Base-by-base conservation (phyloP, 1,140 invertebrate species). In the Thaumetopoea pityocampa region DNA sequence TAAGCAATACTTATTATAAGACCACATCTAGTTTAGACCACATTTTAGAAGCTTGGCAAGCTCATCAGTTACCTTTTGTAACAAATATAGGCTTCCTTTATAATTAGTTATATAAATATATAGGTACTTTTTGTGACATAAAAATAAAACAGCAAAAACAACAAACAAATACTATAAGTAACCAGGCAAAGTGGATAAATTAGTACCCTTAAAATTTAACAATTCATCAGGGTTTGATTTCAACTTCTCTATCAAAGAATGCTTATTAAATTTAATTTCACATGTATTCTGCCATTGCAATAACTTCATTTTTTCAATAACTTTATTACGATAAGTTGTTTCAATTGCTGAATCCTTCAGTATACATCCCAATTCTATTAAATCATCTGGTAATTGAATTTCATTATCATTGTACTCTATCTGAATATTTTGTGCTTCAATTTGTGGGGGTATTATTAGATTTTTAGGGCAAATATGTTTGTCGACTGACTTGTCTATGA, bases 141-240 rank as follows among this genome's bases (percentile, higher is more conserved):
- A n/a, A n/a, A n/a, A n/a, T n/a, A n/a, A n/a, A n/a, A n/a, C n/a
- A n/a, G n/a, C n/a, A n/a, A n/a, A n/a, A n/a, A n/a, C n/a, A n/a
- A n/a, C n/a, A n/a, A n/a, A n/a, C n/a, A n/a, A n/a, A 32, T 32
- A 9, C 10, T 28, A 52, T 33, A 46, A 54, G 61, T 83, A 83
- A 10, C 79, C 79, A 8, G 51, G 41, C 27, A 83, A 38, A 11
- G 47, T 38, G 18, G 55, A 64, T 14, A 83, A 44, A 46, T 83
- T 83, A 9, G 70, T 49, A 8, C 79, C 79, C 32, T 63, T 55
- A 61, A 83, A 83, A 23, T 57, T 44, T 22, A 82, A 46, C 4
- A 77, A 6, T 18, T 70, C 64, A 51, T 72, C 55, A 2, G 70
- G 63, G 51, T 72, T 63, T 24, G 27, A 19, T 47, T 76, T 80